Conservation (phyloP, 2,113 vertebrate species). For the Acanthochromis polyacanthus region DNA sequence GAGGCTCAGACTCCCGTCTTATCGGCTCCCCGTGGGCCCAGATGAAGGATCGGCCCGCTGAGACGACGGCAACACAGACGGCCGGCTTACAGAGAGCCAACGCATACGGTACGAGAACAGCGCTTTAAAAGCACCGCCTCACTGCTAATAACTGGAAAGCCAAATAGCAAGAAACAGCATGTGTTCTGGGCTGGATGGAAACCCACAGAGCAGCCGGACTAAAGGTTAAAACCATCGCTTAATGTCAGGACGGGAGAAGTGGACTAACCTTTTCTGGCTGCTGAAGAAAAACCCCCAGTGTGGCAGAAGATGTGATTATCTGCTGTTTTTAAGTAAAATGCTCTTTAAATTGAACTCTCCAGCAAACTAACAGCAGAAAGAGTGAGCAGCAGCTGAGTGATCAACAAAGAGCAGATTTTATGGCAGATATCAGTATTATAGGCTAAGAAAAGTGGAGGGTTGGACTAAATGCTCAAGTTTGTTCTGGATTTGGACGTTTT, state of each 20-base stretch:
- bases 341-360: conserved; percentile 27
- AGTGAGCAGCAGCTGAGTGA: no score
- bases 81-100: conserved; percentile 11
- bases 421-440: not conserved
- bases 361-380: not conserved
- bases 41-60: conserved; percentile 57
- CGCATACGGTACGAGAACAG: not conserved
- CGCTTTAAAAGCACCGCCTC: conserved; percentile 2
- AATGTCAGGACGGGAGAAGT: conserved; percentile 47
- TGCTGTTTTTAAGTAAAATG: conserved; percentile 16
- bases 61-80: conserved; percentile 47
- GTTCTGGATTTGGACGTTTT: conserved; percentile 7
- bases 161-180: conserved; percentile 40
- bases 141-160: conserved; percentile 39
- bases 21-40: conserved; percentile 68
- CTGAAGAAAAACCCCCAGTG: conserved; percentile 3
- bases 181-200: conserved; percentile 34
- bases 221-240: conserved; percentile 72
- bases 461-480: not conserved
- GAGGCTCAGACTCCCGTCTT: conserved; percentile 75
- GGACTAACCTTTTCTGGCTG: conserved; percentile 64
- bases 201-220: conserved; percentile 30
- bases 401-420: no score
- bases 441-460: not conserved
- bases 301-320: conserved; percentile 19